Evolutionary conservation across 2,888 invertebrate species (phyloP).

Genomic region (Coleophora deauratella): DNA sequence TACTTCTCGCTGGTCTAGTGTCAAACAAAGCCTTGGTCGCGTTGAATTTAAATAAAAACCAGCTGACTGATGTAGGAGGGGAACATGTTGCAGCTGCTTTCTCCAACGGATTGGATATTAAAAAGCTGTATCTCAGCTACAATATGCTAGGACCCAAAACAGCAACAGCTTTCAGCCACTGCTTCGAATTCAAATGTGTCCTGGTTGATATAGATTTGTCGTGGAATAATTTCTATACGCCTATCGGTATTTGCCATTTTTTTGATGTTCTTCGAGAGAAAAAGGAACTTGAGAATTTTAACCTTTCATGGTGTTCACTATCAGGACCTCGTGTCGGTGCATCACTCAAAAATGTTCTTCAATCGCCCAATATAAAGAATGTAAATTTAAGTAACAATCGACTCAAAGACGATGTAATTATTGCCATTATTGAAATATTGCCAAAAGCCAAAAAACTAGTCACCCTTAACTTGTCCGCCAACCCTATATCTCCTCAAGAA

Average conservation of each 20-base stretch:
- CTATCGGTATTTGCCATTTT: slow-evolving; percentile 28
- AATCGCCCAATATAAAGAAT: slow-evolving; percentile 26
- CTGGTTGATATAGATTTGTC: slow-evolving; percentile 42
- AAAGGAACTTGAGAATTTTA: slow-evolving; percentile 29
- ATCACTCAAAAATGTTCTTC: slow-evolving; percentile 28
- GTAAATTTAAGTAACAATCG: slow-evolving; percentile 44
- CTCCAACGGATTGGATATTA: slow-evolving; percentile 28
- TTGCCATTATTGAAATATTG: slow-evolving; percentile 22
- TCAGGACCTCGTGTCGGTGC: slow-evolving; percentile 27
- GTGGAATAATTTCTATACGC: slow-evolving; percentile 39
- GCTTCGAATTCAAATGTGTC: slow-evolving; percentile 37
- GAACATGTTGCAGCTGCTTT: slow-evolving; percentile 31
- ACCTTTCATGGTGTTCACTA: slow-evolving; percentile 48
- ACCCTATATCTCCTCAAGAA: slow-evolving; percentile 38
- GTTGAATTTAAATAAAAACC: slow-evolving; percentile 39
- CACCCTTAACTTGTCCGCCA: slow-evolving; percentile 41
- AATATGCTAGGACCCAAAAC: slow-evolving; percentile 39
- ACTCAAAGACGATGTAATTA: slow-evolving; percentile 30
- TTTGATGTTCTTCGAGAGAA: slow-evolving; percentile 31
- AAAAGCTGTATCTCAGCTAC: slow-evolving; percentile 35
- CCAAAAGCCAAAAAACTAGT: slow-evolving; percentile 30
- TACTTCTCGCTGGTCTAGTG: slow-evolving; percentile 26
- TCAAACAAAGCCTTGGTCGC: slow-evolving; percentile 27
- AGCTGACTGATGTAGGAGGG: slow-evolving; percentile 35
- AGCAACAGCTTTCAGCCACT: slow-evolving; percentile 27